Evolutionary conservation across 1,140 invertebrate species (phyloP).

Genomic region (Stegodyphus mimosarum): DNA sequence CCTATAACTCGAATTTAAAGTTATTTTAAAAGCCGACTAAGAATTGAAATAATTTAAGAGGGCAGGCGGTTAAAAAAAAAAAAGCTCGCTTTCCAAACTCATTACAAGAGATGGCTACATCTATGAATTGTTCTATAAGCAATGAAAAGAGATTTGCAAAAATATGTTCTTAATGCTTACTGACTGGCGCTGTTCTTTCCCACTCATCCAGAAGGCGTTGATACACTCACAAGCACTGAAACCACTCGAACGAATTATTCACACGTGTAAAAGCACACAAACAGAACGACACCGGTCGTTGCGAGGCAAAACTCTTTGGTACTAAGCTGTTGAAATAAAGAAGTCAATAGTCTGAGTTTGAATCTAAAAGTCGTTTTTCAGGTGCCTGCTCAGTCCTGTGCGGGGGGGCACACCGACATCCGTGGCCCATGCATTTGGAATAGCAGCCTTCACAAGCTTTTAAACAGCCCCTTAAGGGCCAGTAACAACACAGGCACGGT

Average conservation of each 20-base stretch:
- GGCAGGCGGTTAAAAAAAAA: neutral
- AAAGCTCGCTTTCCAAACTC: neutral
- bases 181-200: slow-evolving; percentile 17
- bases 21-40: too few species aligned
- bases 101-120: neutral
- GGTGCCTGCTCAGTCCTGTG: slow-evolving; percentile 68
- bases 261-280: slow-evolving; percentile 22
- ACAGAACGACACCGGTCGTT: slow-evolving; percentile 33
- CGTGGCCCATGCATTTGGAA: slow-evolving; percentile 79
- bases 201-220: slow-evolving; percentile 15
- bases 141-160: slow-evolving; percentile 6
- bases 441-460: slow-evolving; percentile 83
- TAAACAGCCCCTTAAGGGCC: slow-evolving; percentile 86
- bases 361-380: slow-evolving; percentile 73
- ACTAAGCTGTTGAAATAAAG: slow-evolving; percentile 23
- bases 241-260: neutral
- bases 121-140: slow-evolving; percentile 23
- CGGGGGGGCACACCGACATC: slow-evolving; percentile 72
- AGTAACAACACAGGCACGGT: slow-evolving; percentile 91
- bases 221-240: slow-evolving; percentile 11
- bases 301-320: slow-evolving; percentile 57
- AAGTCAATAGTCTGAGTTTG: slow-evolving; percentile 67
- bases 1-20: too few species aligned
- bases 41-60: too few species aligned
- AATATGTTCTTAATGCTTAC: slow-evolving; percentile 5